Base-by-base conservation (phyloP, 2,888 invertebrate species). In the Creontiades dilutus region DNA sequence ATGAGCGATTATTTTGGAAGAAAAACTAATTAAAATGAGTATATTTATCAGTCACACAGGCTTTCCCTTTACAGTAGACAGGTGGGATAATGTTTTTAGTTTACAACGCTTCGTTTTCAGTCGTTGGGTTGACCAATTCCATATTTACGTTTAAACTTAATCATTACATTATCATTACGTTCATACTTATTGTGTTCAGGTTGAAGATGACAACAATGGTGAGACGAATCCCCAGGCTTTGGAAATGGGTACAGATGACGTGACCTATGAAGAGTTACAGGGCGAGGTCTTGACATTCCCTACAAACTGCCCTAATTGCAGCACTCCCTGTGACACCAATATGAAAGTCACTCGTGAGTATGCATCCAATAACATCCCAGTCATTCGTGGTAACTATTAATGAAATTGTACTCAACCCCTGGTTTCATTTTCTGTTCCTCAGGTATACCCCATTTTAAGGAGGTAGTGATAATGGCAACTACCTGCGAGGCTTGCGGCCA, bases 381-480 rank as follows among this genome's bases (percentile, higher is more conserved):
- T 37, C 37, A 37, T 37, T 37, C 37, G 37, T 37, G 3, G 3
- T 37, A 7, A 4, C 2, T 37, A 2, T 37, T 37, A 4, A 37
- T 7, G 37, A 37, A 7, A 2, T 7, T 2, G 2, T 7, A 37
- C 3, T 37, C 2, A 37, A 37, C 2, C 37, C 37, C 37, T 37
- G 7, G 3, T 37, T 37, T 37, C 37, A 47, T 47, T n/a, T 82
- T 82, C 16, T 55, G 28, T 82, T 89, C 91, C 91, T 82, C 92
- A 95, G 96, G 96, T 92, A 98, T 99, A 93, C 99, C 99, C 0
- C 96, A 98, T 93, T 99, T 99, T 93, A 99, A 99, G 93, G 97
- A 99, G 93, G 98, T 98, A 0, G 96, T 99, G 0, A 98, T 99
- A 90, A 99, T 99, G 99, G 98, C 99, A 0, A 98, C 98, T 0